These are phyloP conservation scores for Zootoca vivipara DNA, from an alignment of 2,113 vertebrate genomes.

Conservation along the genomic window DNA sequence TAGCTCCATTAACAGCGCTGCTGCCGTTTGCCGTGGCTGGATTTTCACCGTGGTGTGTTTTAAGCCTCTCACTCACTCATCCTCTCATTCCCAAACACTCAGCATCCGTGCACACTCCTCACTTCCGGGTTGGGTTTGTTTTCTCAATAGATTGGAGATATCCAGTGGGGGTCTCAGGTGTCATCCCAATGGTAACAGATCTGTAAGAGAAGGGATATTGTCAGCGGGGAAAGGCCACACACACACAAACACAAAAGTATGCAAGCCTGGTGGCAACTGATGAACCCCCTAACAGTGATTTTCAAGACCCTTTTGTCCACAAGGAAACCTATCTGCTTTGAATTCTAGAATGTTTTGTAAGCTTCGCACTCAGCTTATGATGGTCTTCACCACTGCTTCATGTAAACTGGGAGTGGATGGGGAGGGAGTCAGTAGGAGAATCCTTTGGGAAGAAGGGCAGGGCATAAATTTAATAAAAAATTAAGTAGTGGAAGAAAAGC, in stretches of 20 bases:
- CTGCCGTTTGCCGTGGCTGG: conserved; percentile 80
- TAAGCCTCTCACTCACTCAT: conserved; percentile 92
- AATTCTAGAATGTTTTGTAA: not conserved
- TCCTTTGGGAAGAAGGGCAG: not conserved
- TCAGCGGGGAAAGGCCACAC: not conserved
- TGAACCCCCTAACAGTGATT: no score
- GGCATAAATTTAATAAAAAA: not conserved
- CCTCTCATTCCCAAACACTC: conserved; percentile 91
- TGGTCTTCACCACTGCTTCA: not conserved
- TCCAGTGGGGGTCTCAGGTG: conserved; percentile 90
- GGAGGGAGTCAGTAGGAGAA: not conserved
- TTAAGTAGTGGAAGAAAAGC: not conserved
- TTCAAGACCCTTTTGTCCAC: not conserved
- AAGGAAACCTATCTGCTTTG: not conserved
- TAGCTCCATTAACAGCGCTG: conserved; percentile 72
- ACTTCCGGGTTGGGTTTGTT: conserved; percentile 79
- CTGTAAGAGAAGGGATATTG: conserved; percentile 67
- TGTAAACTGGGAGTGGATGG: not conserved
- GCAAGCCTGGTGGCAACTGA: not conserved
- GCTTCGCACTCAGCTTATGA: not conserved
- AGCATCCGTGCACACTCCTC: conserved; percentile 89
- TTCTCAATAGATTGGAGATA: conserved; percentile 89
- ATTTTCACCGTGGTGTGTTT: conserved; percentile 89
- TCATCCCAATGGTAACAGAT: conserved; percentile 77
- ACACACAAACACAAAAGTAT: not conserved